Evolutionary conservation across 1,140 invertebrate species (phyloP), one percentile per base, ranked within the genome.

Genomic region (Vanessa tameamea): DNA sequence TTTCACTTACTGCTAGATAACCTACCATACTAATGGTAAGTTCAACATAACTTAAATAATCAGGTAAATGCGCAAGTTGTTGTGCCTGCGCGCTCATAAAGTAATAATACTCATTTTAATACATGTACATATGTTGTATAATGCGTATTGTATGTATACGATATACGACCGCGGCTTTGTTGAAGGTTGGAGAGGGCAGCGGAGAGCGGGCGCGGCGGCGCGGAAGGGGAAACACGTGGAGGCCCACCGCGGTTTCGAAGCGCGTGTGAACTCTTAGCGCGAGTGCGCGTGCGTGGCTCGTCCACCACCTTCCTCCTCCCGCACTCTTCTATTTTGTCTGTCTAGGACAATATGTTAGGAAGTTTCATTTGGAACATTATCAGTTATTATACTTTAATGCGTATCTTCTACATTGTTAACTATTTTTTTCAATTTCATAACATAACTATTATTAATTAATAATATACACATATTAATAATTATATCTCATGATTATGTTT

Each of bases 191-290:
- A 79, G 76, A 72, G 79, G 70, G 82, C 72, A 69, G 85, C 76
- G 81, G 77, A 78, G 77, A 75, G 83, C 76, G 76, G 80, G 80
- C 61, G 80, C 64, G 77, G 85, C 63, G 50, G 75, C 76, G 73
- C 64, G 77, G 80, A 75, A 79, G 75, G 78, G 81, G 78, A 84
- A 79, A 84, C 91, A 90, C 89, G 91, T 91, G 90, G 91, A 93
- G 90, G 88, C 91, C 82, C 81, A 92, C 91, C 85, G 89, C 83
- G 90, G 88, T 86, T 85, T 83, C 83, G 80, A 77, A 80, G 78
- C 90, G 88, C 90, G 82, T 87, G 67, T 81, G 82, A 86, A 87
- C 90, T 90, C 83, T 85, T 82, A 73, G 76, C 77, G 82, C 75
- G 85, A 90, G 75, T 83, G 87, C 89, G 88, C 89, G 80, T 91